Base-by-base conservation (phyloP, 1,140 invertebrate species). In the Sycophila sp. region DNA sequence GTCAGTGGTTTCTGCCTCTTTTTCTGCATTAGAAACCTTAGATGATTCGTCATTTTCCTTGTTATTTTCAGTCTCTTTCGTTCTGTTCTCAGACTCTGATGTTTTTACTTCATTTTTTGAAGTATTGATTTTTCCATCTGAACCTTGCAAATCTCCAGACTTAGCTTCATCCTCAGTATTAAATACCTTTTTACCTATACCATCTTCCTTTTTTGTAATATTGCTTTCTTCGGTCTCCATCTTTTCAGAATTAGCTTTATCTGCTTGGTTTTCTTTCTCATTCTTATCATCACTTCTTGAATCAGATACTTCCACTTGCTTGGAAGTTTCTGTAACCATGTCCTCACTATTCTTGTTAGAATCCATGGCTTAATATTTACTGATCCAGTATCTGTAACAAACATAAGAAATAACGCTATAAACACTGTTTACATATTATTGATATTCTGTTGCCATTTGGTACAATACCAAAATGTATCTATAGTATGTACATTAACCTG, bases 401-500 rank as follows among this genome's bases (percentile, higher is more conserved):
- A 64, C 45, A 19, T 40, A 64, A 62, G 24, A 24, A 53, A 70
- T 19, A 47, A 24, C 49, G 13, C 6, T 22, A 24, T 47, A 58
- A 17, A 13, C 26, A 63, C 22, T 70, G 40, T 64, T 70, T 58
- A 70, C 32, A 45, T 34, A 42, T 63, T 55, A 62, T 69, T 69
- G 58, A 69, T 69, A 32, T 55, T 59, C 28, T 62, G 42, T 55
- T 55, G 13, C 58, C 30, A 62, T 45, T 69, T 62, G n/a, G 55
- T 53, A 62, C 42, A 55, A 11, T 55, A 60, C 47, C n/a, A 38
- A 34, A 13, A 53, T 55, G n/a, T 63, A 62, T 22, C 60, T 56
- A 70, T 64, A 64, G 49, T 56, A 64, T 70, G 30, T 64, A 64
- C 47, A 70, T 62, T 70, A 70, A 70, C 68, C 68, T 70, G 68